phyloP scores from a whole-genome alignment of 2,888 invertebrate genomes.

The Congeria kusceri region DNA sequence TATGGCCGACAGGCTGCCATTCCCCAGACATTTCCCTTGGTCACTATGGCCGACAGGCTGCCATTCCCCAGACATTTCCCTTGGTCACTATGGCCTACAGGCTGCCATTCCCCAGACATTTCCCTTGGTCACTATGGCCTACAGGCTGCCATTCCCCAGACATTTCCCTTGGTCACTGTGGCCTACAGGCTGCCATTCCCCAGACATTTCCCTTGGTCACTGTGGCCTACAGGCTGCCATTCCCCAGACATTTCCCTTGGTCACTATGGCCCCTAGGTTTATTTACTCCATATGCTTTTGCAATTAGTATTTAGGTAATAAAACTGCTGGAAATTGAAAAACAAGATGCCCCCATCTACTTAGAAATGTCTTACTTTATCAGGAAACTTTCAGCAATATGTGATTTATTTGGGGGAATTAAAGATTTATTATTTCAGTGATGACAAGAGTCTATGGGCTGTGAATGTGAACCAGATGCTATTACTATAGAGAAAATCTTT shows the following conservation, averaged over 20 bases:
- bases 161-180: background rate
- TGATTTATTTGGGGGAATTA: slow-evolving; percentile 6
- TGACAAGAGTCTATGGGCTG: background rate
- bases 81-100: background rate
- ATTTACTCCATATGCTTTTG: slow-evolving; percentile 7
- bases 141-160: background rate
- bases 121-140: background rate
- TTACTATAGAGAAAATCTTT: slow-evolving; percentile 6
- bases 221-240: background rate
- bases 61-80: background rate
- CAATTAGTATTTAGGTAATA: slow-evolving; percentile 2
- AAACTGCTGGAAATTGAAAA: slow-evolving; percentile 2
- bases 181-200: background rate
- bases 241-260: background rate
- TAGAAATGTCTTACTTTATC: slow-evolving; percentile 3
- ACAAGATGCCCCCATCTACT: slow-evolving; percentile 4
- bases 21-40: background rate
- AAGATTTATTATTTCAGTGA: background rate
- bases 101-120: background rate
- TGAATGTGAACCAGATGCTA: background rate
- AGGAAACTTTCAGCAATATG: background rate
- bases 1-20: background rate
- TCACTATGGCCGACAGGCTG: background rate
- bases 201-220: background rate
- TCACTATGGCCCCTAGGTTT: background rate